Evolutionary conservation across 2,888 invertebrate species (phyloP).

Genomic region (Platycnemis pennipes): DNA sequence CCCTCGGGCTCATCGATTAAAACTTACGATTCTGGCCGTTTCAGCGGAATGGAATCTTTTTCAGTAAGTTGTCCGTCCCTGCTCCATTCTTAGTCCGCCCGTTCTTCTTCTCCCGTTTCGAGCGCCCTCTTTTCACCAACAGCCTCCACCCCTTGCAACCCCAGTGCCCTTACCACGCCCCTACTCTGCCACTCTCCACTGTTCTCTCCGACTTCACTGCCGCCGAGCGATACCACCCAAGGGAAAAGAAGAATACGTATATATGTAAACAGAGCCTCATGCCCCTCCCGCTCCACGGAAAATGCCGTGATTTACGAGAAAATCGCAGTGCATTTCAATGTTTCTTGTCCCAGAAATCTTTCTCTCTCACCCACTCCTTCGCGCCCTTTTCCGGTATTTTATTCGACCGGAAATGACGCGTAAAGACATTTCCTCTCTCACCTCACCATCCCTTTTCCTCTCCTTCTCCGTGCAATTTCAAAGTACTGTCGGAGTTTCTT

Average conservation of each 20-base stretch:
- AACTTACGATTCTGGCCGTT: no score
- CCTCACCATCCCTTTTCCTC: background rate
- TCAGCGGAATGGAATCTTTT: no score
- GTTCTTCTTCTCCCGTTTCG: background rate
- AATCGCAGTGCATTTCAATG: slow-evolving; percentile 50
- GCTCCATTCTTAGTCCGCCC: background rate
- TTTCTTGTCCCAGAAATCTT: background rate
- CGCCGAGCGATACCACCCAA: slow-evolving; percentile 14
- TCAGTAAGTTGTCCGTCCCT: no score
- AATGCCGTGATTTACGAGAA: slow-evolving; percentile 53
- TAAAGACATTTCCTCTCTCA: background rate
- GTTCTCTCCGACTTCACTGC: background rate
- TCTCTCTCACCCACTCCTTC: background rate
- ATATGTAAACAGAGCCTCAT: slow-evolving; percentile 62
- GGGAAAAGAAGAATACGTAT: background rate
- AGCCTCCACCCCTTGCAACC: background rate
- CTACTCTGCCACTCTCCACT: background rate
- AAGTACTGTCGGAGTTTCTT: background rate
- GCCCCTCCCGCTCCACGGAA: slow-evolving; percentile 67
- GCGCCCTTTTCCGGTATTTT: background rate
- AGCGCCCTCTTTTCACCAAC: slow-evolving; percentile 23
- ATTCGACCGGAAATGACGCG: background rate
- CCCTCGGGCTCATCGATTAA: no score
- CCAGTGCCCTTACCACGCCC: no score
- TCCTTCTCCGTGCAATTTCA: background rate